phyloP scores from a whole-genome alignment of 2,113 vertebrate genomes.

The Amia ocellicauda region DNA sequence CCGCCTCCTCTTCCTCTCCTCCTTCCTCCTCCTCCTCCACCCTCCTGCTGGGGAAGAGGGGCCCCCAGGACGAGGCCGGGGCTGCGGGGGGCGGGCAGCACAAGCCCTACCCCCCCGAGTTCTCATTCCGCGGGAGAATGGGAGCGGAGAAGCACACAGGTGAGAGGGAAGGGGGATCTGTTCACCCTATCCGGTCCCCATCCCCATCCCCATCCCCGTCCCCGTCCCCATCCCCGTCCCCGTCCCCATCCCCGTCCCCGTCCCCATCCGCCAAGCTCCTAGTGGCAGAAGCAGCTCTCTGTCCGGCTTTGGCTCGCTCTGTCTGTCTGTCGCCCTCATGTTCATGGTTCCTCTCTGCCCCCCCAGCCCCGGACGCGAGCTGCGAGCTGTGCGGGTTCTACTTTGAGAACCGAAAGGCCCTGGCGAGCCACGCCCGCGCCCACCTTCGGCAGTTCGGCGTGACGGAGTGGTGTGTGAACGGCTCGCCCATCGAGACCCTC shows the following conservation, averaged over 20 bases:
- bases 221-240: background rate
- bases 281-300: too few relatives aligned
- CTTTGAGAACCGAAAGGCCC: constrained; percentile 93
- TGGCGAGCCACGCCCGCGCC: constrained; percentile 89
- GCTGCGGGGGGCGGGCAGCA: constrained; percentile 39
- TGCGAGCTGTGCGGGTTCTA: constrained; percentile 93
- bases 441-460: constrained; percentile 95
- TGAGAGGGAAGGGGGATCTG: constrained; percentile 51
- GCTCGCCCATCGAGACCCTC: constrained; percentile 94
- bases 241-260: background rate
- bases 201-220: too few relatives aligned
- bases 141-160: constrained; percentile 76
- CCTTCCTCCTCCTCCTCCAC: constrained; percentile 33
- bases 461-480: constrained; percentile 95
- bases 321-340: too few relatives aligned
- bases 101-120: constrained; percentile 72
- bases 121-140: constrained; percentile 77
- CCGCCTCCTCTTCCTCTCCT: constrained; percentile 47
- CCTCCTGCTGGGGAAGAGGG: constrained; percentile 64
- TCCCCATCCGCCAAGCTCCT: too few relatives aligned
- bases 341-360: constrained; percentile 30
- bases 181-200: too few relatives aligned
- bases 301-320: too few relatives aligned
- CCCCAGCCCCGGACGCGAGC: constrained; percentile 74
- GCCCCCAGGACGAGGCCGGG: constrained; percentile 63